Base-by-base conservation (phyloP, 2,113 vertebrate genomes). In the Aspidoscelis tigris region DNA sequence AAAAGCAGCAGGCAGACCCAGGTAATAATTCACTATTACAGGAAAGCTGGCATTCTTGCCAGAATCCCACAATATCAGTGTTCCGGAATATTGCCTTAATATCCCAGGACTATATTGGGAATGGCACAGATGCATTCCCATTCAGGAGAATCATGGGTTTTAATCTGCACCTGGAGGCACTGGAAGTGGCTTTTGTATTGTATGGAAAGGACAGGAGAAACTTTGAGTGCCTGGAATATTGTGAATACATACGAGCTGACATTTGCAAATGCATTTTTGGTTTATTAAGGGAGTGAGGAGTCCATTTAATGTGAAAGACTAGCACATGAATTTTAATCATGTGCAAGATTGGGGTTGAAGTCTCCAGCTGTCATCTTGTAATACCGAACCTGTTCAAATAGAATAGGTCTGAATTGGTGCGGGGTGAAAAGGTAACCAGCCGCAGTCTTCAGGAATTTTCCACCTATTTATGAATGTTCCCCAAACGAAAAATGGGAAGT, bases 401-500 rank as follows among this genome's bases (percentile, higher is more conserved):
- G 21, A 80, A 33, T 53, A 64, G 11, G 10, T 24, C 8, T 66
- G 43, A 79, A 80, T 12, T 71, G 7, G 0, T 68, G 61, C 1
- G 9, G 39, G 2, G 1, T 41, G 7, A 14, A 71, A 81, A 61
- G 69, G 5, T n/a, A 69, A 43, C 41, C 33, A 33, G 55, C 33
- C 24, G 84, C 82, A 81, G 75, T 1, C 84, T 83, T 85, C 74
- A 69, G 53, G 81, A 76, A 71, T 89, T 87, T 73, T 44, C 76
- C 71, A 61, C 69, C 18, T 66, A 0, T 18, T 89, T 66, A 33
- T 71, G 79, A 39, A 5, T 21, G 53, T 88, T 90, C 64, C 18
- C 53, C 76, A 90, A 83, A 1, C 53, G 58, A 90, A 87, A 87
- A 50, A 74, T 14, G 21, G 82, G 76, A 86, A 90, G 0, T 65